Evolutionary conservation across 2,888 invertebrate genomes (phyloP), one percentile per base, ranked within the genome.

Genomic region (Thelaira solivaga): DNA sequence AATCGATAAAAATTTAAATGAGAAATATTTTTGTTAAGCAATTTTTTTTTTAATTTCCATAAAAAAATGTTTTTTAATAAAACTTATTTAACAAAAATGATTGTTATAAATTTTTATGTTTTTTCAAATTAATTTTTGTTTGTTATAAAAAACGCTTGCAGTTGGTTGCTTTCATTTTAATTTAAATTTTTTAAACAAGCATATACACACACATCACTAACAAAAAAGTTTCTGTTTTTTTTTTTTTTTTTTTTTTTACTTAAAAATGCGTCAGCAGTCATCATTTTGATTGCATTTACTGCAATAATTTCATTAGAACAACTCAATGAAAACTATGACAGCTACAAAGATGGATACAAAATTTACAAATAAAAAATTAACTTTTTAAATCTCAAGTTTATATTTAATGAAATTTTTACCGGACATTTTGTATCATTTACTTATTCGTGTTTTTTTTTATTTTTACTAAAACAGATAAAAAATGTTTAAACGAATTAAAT

Each of bases 401-500:
- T 57, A 41, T 68, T 68, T 13, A 45, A 22, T 41, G 22, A 31
- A 49, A 26, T 41, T 61, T 51, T 53, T 61, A 53, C 20, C 55
- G 49, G 57, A 39, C 36, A 22, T 41, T 57, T 69, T 55, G 36
- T 36, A 18, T n/a, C 11, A 39, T 18, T 20, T 39, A 4, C 26
- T 24, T 31, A 10, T 16, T 10, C 18, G 11, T 29, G 10, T 36
- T 2, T 34, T 29, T 8, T 22, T 34, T 18, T n/a, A 10, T 31
- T 36, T 39, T 26, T 39, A 36, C 11, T 26, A 67, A 74, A 74
- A 59, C 47, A 51, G 41, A 51, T 49, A 61, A 36, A 67, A 53
- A 68, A 61, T n/a, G 18, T 53, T 41, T 75, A 43, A n/a, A 10
- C 24, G 49, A 43, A 65, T 65, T 41, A 5, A n/a, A 29, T 53